A percentile compares a stretch with the other conserved stretches of the same genome.
phyloP scores from a whole-genome alignment of 2,113 vertebrate species.

The Hyperopisus bebe region DNA sequence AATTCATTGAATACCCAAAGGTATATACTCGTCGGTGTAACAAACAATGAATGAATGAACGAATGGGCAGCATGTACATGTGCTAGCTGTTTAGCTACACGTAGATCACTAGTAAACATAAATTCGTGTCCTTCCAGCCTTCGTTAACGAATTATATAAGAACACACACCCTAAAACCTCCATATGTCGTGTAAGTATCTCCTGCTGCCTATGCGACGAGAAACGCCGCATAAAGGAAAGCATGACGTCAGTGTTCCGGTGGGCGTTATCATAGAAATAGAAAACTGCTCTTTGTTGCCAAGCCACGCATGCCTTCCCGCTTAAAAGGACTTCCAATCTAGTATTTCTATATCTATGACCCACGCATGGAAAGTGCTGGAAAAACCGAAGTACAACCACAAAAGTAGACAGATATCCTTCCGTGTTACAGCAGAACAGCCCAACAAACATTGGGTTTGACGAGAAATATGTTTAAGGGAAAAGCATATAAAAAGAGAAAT shows the following conservation, averaged over 20 bases:
- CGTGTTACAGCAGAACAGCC: conserved; percentile 43
- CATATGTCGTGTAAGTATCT: background rate
- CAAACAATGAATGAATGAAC: background rate
- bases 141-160: background rate
- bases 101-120: background rate
- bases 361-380: conserved; percentile 66
- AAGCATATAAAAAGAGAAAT: background rate
- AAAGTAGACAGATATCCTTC: conserved; percentile 40
- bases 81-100: background rate
- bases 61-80: background rate
- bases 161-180: background rate
- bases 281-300: background rate
- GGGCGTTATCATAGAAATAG: conserved; percentile 7
- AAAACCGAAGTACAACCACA: conserved; percentile 53
- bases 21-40: background rate
- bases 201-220: background rate
- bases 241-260: background rate
- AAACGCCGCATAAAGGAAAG: background rate
- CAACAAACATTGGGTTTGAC: background rate
- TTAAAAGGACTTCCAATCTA: background rate
- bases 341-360: conserved; percentile 15
- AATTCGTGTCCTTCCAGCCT: background rate
- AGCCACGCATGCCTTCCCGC: background rate
- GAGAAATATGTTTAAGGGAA: background rate
- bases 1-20: background rate